phyloP scores from a whole-genome alignment of 1,140 invertebrate genomes.

The Drosophila simulans region DNA sequence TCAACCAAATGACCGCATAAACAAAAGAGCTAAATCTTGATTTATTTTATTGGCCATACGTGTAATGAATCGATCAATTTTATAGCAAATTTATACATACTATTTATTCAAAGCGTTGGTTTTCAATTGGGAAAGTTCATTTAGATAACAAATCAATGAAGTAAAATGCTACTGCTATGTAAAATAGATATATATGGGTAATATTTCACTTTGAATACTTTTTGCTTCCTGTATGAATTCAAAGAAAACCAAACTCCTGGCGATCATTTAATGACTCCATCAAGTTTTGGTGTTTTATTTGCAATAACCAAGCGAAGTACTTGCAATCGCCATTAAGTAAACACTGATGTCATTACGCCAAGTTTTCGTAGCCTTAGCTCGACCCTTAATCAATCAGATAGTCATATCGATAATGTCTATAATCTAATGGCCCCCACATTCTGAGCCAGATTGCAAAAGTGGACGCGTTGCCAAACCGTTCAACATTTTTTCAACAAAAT shows the following conservation, averaged over 20 bases:
- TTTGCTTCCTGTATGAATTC: too few species aligned
- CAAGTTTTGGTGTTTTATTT: slow-evolving; percentile 5
- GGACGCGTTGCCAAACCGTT: slow-evolving; percentile 64
- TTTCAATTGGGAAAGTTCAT: too few species aligned
- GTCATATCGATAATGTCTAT: slow-evolving; percentile 39
- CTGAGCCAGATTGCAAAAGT: slow-evolving; percentile 66
- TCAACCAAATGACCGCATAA: slow-evolving; percentile 3
- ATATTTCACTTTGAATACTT: background rate
- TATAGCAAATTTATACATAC: background rate
- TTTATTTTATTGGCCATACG: slow-evolving; percentile 7
- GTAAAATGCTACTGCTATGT: too few species aligned
- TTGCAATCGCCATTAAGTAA: slow-evolving; percentile 23
- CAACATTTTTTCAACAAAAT: slow-evolving; percentile 67
- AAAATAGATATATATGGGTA: background rate
- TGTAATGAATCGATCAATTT: slow-evolving; percentile 13
- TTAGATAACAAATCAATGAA: too few species aligned
- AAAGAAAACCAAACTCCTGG: too few species aligned
- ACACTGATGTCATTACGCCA: slow-evolving; percentile 10
- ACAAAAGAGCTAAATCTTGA: background rate
- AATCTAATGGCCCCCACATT: slow-evolving; percentile 47
- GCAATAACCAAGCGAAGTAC: slow-evolving; percentile 6
- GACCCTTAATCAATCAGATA: slow-evolving; percentile 49
- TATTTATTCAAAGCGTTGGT: too few species aligned
- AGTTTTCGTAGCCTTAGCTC: slow-evolving; percentile 15
- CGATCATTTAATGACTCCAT: slow-evolving; percentile 18